Conservation (phyloP, 2,797 vertebrate genomes). For the Eulemur mongoz region DNA sequence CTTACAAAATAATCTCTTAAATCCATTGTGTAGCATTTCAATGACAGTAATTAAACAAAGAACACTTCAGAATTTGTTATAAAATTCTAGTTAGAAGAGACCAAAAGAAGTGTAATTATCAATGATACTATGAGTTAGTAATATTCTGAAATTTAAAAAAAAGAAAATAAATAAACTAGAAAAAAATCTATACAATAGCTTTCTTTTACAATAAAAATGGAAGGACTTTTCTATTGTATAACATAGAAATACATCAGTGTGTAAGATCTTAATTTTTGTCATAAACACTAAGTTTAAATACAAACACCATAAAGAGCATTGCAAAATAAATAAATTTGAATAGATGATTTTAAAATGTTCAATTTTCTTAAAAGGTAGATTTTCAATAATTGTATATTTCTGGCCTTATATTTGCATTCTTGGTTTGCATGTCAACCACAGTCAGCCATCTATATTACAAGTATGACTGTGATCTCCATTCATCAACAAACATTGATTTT, state of each 20-base stretch:
- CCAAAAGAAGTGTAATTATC: slow-evolving; percentile 64
- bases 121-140: slow-evolving; percentile 75
- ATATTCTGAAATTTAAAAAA: no score
- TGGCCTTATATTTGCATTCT: slow-evolving; percentile 59
- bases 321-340: neutral
- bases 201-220: slow-evolving; percentile 69
- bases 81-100: slow-evolving; percentile 59
- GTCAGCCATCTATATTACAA: slow-evolving; percentile 15
- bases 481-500: neutral
- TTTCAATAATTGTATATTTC: slow-evolving; percentile 38
- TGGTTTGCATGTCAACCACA: slow-evolving; percentile 47
- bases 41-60: slow-evolving; percentile 65
- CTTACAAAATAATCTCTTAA: slow-evolving; percentile 41
- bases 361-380: neutral
- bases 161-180: no score
- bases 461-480: neutral
- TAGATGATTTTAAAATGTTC: slow-evolving; percentile 10
- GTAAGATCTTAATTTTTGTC: slow-evolving; percentile 36
- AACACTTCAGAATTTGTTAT: slow-evolving; percentile 70
- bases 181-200: slow-evolving; percentile 33
- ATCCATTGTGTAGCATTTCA: slow-evolving; percentile 36
- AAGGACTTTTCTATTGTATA: slow-evolving; percentile 37
- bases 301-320: neutral
- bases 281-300: slow-evolving; percentile 34
- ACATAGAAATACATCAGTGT: neutral